Conservation (phyloP, 2,797 vertebrate species). For the Adelosebastes latens region DNA sequence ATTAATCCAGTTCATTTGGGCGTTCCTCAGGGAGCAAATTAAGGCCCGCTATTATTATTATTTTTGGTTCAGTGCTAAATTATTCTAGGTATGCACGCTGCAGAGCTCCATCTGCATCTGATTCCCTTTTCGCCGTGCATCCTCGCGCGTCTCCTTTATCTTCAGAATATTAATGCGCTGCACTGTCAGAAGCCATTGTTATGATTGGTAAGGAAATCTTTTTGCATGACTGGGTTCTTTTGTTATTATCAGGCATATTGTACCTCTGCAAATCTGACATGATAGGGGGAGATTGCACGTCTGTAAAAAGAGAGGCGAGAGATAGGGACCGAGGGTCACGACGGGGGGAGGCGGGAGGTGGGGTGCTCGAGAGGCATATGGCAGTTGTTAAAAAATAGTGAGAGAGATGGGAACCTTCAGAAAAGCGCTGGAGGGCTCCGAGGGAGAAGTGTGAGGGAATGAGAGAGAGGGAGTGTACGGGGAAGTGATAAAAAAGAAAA, state of each 20-base stretch:
- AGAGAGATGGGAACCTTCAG: conserved; percentile 73
- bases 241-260: conserved; percentile 61
- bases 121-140: conserved; percentile 52
- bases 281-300: conserved; percentile 41
- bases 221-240: conserved; percentile 66
- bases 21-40: conserved; percentile 68
- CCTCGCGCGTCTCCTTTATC: conserved; percentile 60
- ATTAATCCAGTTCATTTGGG: conserved; percentile 48
- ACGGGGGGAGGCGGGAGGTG: conserved; percentile 32
- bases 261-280: conserved; percentile 64
- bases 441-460: conserved; percentile 64
- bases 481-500: conserved; percentile 42
- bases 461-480: conserved; percentile 33
- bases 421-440: conserved; percentile 66
- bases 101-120: conserved; percentile 66
- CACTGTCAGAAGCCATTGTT: conserved; percentile 73
- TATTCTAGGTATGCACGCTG: conserved; percentile 56
- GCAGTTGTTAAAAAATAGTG: conserved; percentile 73
- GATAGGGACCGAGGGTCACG: conserved; percentile 55
- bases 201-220: conserved; percentile 62
- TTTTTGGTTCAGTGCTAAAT: conserved; percentile 36
- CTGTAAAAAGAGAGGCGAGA: conserved; percentile 25
- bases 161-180: conserved; percentile 71
- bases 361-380: conserved; percentile 75
- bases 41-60: conserved; percentile 29